Evolutionary conservation across 2,888 invertebrate species (phyloP), one percentile per base, ranked within the genome.

Genomic region (Xanthia togata): DNA sequence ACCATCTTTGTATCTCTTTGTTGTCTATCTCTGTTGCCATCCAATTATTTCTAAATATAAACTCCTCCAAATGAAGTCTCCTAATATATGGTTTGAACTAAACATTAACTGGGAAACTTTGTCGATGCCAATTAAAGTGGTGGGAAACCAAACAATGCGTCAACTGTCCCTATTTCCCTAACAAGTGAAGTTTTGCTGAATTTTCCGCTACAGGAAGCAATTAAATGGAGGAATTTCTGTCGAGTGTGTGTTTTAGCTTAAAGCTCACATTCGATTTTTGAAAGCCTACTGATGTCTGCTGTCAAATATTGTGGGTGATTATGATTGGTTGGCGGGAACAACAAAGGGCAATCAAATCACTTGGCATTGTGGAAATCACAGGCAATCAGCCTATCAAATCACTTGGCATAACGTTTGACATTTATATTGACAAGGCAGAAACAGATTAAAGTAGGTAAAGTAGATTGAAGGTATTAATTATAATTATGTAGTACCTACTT

Each of bases 121-220:
- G 70, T 73, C 64, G 74, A 70, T 83, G 74, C 80, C 87, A 88
- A 89, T 90, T 89, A 89, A 86, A 86, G 83, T 79, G 82, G 73
- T 70, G 84, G 72, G 70, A 69, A 78, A 85, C 85, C 79, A 83
- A 81, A 82, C 79, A 82, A 78, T 74, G 50, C 70, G 76, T 53
- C 62, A 86, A 87, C 88, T 82, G 79, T 84, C 80, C 84, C 82
- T 86, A 86, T 83, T 79, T 85, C 75, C 81, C 80, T 84, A 90
- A 89, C 87, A 89, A 88, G 85, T 82, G 72, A 87, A 89, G 83
- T 88, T 88, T 70, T 50, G 57, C 59, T 59, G 57, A 84, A 82
- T 81, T 83, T 68, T 71, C 76, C 73, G 68, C 55, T 59, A n/a
- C 69, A 75, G 72, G 68, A 78, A 83, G 78, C 83, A 84, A 80